Evolutionary conservation across 2,888 invertebrate species (phyloP).

Genomic region (Tenthredo mesomela): DNA sequence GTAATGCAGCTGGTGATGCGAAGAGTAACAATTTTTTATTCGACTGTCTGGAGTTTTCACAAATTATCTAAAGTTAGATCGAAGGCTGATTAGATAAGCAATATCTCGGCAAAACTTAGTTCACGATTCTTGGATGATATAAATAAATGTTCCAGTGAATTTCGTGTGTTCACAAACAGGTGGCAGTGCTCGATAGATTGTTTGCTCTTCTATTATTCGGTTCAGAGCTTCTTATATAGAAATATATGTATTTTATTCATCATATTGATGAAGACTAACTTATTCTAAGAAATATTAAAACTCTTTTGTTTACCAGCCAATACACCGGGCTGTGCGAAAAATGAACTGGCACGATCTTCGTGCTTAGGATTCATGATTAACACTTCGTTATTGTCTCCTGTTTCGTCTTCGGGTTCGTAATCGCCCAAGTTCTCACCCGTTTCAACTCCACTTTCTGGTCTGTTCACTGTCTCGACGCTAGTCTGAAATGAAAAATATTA

Average conservation of each 20-base stretch:
- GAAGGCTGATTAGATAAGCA: conserved; percentile 33
- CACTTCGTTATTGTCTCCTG: conserved; percentile 82
- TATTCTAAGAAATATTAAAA: not conserved
- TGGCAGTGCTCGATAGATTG: not conserved
- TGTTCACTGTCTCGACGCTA: conserved; percentile 69
- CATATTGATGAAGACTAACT: not conserved
- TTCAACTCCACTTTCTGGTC: conserved; percentile 71
- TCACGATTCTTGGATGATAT: not conserved
- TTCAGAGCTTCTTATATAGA: not conserved
- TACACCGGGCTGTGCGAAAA: conserved; percentile 97
- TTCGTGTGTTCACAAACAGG: not conserved
- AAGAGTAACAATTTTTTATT: not conserved
- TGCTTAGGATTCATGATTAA: conserved; percentile 91
- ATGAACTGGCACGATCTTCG: conserved; percentile 92
- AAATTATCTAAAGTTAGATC: not conserved
- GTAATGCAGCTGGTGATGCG: not conserved
- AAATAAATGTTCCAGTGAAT: not conserved
- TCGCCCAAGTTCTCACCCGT: conserved; percentile 67
- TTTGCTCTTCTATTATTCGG: not conserved
- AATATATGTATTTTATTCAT: no score
- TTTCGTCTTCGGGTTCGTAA: conserved; percentile 71
- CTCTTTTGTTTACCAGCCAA: conserved; percentile 86
- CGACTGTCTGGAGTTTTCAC: not conserved
- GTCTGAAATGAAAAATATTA: conserved; percentile 61
- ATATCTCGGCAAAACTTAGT: not conserved